Conservation (phyloP, 2,113 vertebrate species). For the Phrynocephalus versicolor region DNA sequence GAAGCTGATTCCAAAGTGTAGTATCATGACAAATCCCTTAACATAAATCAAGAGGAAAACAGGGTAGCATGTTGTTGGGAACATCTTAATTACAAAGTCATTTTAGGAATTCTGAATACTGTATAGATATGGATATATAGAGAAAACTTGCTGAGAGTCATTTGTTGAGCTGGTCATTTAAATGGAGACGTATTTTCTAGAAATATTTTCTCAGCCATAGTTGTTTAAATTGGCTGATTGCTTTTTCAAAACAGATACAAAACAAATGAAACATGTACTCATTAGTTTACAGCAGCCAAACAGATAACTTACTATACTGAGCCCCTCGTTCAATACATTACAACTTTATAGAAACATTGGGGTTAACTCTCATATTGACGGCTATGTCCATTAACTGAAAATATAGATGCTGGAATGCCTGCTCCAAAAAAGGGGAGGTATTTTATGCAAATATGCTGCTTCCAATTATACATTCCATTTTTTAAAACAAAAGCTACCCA, state of each 20-base stretch:
- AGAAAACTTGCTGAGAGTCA: neutral
- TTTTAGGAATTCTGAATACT: neutral
- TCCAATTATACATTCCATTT: neutral
- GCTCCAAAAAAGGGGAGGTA: neutral
- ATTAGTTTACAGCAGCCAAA: neutral
- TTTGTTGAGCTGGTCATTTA: neutral
- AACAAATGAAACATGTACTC: too few relatives aligned
- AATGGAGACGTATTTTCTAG: neutral
- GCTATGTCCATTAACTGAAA: neutral
- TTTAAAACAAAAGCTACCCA: neutral
- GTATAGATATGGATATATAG: too few relatives aligned
- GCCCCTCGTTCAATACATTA: neutral
- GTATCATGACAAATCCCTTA: slow-evolving; percentile 20
- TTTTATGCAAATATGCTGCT: neutral
- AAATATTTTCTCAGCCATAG: neutral
- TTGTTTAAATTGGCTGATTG: neutral
- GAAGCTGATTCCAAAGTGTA: neutral
- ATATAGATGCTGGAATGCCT: neutral
- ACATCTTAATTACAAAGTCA: neutral
- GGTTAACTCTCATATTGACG: neutral
- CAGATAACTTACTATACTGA: neutral
- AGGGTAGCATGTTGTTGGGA: neutral
- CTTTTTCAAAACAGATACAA: neutral
- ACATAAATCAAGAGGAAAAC: neutral
- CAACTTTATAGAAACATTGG: neutral